Evolutionary conservation across 2,888 invertebrate species (phyloP).

Genomic region (Andrena fulva): DNA sequence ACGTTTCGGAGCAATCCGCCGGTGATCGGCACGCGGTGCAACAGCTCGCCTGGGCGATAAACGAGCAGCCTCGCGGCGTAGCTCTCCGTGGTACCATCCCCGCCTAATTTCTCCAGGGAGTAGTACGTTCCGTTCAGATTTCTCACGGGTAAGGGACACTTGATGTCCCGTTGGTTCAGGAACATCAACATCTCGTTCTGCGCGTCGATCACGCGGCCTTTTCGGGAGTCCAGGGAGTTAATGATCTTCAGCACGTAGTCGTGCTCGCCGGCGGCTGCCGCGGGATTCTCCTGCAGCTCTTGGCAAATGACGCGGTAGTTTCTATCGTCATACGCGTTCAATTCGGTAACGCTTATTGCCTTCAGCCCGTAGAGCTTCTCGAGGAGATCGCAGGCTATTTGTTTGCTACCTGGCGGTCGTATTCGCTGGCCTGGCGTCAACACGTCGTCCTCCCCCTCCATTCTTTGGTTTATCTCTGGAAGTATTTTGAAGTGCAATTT

Average conservation of each 20-base stretch:
- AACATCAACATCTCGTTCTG: slow-evolving; percentile 91
- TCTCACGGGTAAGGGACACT: slow-evolving; percentile 90
- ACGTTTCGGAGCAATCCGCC: slow-evolving; percentile 89
- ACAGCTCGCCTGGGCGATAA: slow-evolving; percentile 90
- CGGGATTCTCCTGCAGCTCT: slow-evolving; percentile 87
- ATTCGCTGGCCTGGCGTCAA: slow-evolving; percentile 87
- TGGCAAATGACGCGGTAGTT: slow-evolving; percentile 90
- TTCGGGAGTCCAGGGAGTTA: slow-evolving; percentile 92
- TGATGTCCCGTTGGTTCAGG: slow-evolving; percentile 88
- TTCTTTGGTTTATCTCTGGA: not conserved
- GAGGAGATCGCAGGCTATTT: slow-evolving; percentile 86
- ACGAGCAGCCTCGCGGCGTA: slow-evolving; percentile 92
- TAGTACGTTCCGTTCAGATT: slow-evolving; percentile 89
- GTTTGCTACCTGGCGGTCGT: slow-evolving; percentile 86
- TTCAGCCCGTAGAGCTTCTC: slow-evolving; percentile 88
- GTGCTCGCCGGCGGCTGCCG: slow-evolving; percentile 86
- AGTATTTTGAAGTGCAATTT: not conserved
- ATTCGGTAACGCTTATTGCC: slow-evolving; percentile 86
- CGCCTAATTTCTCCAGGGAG: slow-evolving; percentile 85
- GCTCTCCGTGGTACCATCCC: slow-evolving; percentile 78
- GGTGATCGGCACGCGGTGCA: slow-evolving; percentile 88
- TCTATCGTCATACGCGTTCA: slow-evolving; percentile 92
- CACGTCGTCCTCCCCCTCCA: slow-evolving; percentile 35
- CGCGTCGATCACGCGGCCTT: slow-evolving; percentile 89
- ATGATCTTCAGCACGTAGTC: slow-evolving; percentile 94